Evolutionary conservation across 2,113 vertebrate species (phyloP).

Genomic region (Alethe diademata): DNA sequence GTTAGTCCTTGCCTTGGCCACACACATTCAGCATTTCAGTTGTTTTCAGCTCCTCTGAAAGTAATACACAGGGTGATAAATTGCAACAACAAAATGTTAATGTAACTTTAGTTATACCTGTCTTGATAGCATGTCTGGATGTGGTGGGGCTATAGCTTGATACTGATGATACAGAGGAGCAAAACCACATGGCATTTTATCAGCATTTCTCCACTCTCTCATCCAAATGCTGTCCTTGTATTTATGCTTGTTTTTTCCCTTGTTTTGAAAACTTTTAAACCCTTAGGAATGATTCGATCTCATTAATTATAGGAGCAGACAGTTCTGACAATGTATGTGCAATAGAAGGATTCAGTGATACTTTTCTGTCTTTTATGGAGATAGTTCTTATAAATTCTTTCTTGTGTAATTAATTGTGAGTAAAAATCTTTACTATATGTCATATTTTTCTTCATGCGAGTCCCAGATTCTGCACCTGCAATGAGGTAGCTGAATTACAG

Average conservation of each 20-base stretch:
- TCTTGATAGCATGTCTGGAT: not conserved
- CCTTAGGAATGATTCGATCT: not conserved
- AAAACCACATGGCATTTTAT: not conserved
- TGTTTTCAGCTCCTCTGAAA: not conserved
- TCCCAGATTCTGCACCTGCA: not conserved
- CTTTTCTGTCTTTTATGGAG: not conserved
- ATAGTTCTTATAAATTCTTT: not conserved
- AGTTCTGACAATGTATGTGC: not conserved
- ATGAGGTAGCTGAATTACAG: not conserved
- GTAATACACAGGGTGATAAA: not conserved
- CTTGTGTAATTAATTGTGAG: not conserved
- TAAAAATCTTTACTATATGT: not conserved
- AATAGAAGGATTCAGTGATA: not conserved
- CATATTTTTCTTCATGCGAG: not conserved
- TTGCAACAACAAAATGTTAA: not conserved
- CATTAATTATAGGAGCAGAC: not conserved
- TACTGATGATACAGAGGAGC: not conserved
- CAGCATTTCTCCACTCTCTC: constrained; percentile 9
- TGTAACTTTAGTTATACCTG: not conserved
- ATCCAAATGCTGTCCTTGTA: not conserved
- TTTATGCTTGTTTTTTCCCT: constrained; percentile 31
- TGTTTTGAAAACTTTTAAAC: constrained; percentile 29
- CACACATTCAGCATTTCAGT: not conserved
- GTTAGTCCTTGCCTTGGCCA: not conserved
- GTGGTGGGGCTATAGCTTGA: not conserved